Evolutionary conservation across 2,113 vertebrate genomes (phyloP), one percentile per base, ranked within the genome.

Genomic region (Gallinago jamesoni): DNA sequence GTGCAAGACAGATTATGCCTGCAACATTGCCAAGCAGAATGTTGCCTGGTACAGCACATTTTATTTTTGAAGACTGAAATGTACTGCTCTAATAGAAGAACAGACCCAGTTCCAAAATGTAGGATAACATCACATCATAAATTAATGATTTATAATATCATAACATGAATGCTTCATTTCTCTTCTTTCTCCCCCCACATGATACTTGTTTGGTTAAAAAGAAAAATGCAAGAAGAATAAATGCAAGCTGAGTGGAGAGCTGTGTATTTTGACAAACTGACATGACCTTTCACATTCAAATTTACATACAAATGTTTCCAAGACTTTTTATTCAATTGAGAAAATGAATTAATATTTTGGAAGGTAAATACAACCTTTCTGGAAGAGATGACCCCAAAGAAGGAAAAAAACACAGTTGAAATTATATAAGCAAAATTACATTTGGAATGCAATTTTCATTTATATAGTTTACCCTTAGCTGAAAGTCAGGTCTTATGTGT

Each of bases 221-320:
- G 45, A 50, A 75, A 75, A 66, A 35, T 37, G 12, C 62, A 68
- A 76, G 31, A 30, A 52, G n/a, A 82, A 95, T 72, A 67, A 87
- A 63, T 45, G 24, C 25, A 87, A 83, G 48, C 19, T 31, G 31
- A 85, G 48, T 21, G 22, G 33, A 90, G n/a, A 22, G 30, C 48
- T 87, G 37, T 25, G 11, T 47, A 52, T 41, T 90, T 90, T 95
- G 75, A 91, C 69, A 91, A 84, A 56, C 25, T 70, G 19, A 52
- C 66, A 43, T 80, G 93, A 94, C 87, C 90, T 93, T 94, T 95
- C 72, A 64, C 55, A 91, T 9, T 92, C 37, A 86, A 90, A 93
- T 93, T 85, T 87, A 39, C 64, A 73, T 63, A 67, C 31, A 80
- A 90, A 84, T 39, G 6, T 83, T 95, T 72, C 64, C 28, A 68